Evolutionary conservation across 1,140 invertebrate species (phyloP), one percentile per base, ranked within the genome.

Genomic region (Melanaphis sacchari): DNA sequence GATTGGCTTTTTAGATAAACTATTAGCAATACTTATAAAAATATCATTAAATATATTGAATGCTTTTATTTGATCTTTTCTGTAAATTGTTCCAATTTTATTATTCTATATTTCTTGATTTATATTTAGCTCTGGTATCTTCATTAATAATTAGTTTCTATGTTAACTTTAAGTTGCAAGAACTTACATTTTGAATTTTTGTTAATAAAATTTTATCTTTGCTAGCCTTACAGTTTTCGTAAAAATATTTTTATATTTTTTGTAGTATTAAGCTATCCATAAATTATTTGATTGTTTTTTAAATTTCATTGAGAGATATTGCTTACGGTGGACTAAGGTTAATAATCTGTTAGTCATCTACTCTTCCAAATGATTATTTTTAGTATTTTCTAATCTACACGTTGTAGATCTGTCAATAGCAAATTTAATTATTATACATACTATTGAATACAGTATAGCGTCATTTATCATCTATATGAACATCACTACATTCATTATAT

Each of bases 31-130:
- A 59, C 40, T 59, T 59, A 41, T 91, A 91, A 91, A 91, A 91
- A 76, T 85, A 26, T 85, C 36, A 91, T 91, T 76, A 91, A 76
- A 91, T 11, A 66, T 41, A 43, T 91, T 91, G 36, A 38, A 91
- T 6, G 54, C 54, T 66, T 5, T 26, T 26, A 59, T 54, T 66
- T 54, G 89, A 41, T 91, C 38, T 41, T 54, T 59, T 90, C 7
- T 38, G n/a, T 5, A 18, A 84, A 84, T 84, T 84, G 38, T 40
- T 49, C 36, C n/a, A 89, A 40, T 49, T 31, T 41, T 36, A 9
- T 92, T 84, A 82, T 84, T 5, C 46, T 93, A 54, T 22, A 52
- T 90, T 24, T 90, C 40, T 54, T n/a, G 31, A 49, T 31, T n/a
- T 88, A 46, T 3, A 49, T 88, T 88, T 88, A 36, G 11, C 26